A percentile compares a stretch with the other conserved stretches of the same genome.
phyloP scores from a whole-genome alignment of 1,140 invertebrate genomes.

The Caenorhabditis briggsae region DNA sequence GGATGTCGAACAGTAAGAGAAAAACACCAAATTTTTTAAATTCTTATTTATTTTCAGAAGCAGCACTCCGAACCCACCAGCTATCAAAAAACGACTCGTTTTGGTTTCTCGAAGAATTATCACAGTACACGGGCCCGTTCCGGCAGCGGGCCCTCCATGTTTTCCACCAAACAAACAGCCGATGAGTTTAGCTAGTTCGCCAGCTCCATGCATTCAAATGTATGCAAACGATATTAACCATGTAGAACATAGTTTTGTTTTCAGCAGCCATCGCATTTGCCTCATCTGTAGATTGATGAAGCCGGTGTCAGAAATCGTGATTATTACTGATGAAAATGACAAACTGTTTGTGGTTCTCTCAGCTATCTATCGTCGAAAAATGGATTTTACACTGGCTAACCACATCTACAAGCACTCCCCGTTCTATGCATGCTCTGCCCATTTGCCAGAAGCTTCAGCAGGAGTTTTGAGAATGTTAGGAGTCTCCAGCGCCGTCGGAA shows the following conservation, averaged over 20 bases:
- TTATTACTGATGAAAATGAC: neutral
- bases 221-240: no score
- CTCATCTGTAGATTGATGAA: neutral
- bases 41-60: no score
- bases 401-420: neutral
- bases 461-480: slow-evolving; percentile 15
- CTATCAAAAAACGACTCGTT: no score
- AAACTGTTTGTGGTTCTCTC: slow-evolving; percentile 1
- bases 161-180: no score
- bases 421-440: neutral
- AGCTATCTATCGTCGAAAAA: neutral
- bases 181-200: no score
- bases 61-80: no score
- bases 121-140: no score
- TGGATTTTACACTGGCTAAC: neutral
- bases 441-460: neutral
- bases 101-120: no score
- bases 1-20: no score
- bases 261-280: slow-evolving; percentile 23
- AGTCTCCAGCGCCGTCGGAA: neutral
- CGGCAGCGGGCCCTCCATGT: no score
- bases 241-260: neutral
- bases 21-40: no score
- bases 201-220: no score
- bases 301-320: neutral